Conservation (phyloP, 2,888 invertebrate species). For the Drosophila austrosaltans region DNA sequence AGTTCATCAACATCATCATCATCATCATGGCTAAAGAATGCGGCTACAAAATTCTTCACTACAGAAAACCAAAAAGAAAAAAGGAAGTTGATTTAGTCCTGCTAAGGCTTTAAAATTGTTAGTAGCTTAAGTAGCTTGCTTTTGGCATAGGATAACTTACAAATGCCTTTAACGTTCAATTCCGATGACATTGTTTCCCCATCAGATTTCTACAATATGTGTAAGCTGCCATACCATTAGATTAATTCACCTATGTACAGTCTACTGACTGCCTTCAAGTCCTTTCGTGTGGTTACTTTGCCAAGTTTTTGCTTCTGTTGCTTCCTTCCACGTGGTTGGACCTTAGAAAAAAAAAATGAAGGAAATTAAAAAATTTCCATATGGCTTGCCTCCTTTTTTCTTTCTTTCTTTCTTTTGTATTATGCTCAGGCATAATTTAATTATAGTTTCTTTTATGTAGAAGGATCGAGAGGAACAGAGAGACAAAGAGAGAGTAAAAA, state of each 20-base stretch:
- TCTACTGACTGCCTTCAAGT: not conserved
- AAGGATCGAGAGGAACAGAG: not conserved
- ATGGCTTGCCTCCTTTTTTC: not conserved
- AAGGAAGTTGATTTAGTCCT: conserved; percentile 13
- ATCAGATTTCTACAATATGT: not conserved
- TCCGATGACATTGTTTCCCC: not conserved
- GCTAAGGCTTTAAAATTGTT: conserved; percentile 8
- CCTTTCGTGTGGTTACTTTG: not conserved
- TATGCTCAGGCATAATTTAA: conserved; percentile 27
- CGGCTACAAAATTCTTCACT: conserved; percentile 1
- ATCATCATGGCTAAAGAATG: conserved; percentile 11
- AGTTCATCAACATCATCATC: conserved; percentile 1
- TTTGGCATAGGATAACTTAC: not conserved
- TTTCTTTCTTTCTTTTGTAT: not conserved
- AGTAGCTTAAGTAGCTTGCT: not conserved
- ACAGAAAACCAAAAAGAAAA: not conserved
- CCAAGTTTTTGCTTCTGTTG: not conserved
- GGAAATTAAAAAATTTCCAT: conserved; percentile 37
- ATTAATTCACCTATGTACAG: no score
- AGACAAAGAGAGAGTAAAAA: not conserved
- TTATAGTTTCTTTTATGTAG: conserved; percentile 17
- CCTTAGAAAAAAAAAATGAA: conserved; percentile 33
- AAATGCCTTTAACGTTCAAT: conserved; percentile 1
- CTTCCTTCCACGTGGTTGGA: no score
- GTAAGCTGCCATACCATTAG: no score